These are phyloP conservation scores for Notechis scutatus DNA, from an alignment of 2,113 vertebrate species.

Conservation along the genomic window DNA sequence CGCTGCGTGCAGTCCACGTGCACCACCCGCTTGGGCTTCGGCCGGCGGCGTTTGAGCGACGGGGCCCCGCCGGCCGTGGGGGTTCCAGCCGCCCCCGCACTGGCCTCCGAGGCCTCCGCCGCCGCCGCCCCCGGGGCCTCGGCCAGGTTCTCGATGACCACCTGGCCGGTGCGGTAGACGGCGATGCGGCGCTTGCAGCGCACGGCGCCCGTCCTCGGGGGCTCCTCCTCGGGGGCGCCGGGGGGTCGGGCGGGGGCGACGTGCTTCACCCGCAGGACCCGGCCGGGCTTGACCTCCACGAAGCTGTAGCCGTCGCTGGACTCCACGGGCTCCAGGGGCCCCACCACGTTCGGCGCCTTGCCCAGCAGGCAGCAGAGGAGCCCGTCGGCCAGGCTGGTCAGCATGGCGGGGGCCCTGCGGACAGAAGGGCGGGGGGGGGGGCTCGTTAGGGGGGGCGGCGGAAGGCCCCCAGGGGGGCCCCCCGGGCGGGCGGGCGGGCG, in stretches of 20 bases:
- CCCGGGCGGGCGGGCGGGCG: neutral
- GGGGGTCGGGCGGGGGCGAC: conserved; percentile 58
- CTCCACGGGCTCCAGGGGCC: conserved; percentile 79
- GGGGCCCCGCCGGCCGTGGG: neutral
- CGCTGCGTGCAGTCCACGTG: conserved; percentile 85
- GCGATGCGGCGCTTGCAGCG: conserved; percentile 90
- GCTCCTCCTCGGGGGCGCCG: neutral
- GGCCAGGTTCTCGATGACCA: conserved; percentile 89
- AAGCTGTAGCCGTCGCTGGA: conserved; percentile 85
- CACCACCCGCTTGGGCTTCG: conserved; percentile 85
- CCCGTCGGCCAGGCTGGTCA: conserved; percentile 82
- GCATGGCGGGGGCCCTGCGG: conserved; percentile 67
- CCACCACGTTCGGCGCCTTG: conserved; percentile 78
- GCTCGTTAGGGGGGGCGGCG: neutral
- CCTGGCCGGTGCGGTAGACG: conserved; percentile 85
- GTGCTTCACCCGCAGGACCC: conserved; percentile 84
- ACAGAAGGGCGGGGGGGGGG: rapidly evolving
- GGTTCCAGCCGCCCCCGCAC: conserved; percentile 17
- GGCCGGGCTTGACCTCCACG: conserved; percentile 91
- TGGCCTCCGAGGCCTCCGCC: neutral
- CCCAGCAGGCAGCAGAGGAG: conserved; percentile 89
- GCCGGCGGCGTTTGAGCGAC: conserved; percentile 57
- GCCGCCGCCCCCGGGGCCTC: conserved; percentile 61
- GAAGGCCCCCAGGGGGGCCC: rapidly evolving
- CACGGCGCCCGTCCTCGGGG: conserved; percentile 47